Evolutionary conservation across 2,888 invertebrate species (phyloP).

Genomic region (Pemphredon lugubris): DNA sequence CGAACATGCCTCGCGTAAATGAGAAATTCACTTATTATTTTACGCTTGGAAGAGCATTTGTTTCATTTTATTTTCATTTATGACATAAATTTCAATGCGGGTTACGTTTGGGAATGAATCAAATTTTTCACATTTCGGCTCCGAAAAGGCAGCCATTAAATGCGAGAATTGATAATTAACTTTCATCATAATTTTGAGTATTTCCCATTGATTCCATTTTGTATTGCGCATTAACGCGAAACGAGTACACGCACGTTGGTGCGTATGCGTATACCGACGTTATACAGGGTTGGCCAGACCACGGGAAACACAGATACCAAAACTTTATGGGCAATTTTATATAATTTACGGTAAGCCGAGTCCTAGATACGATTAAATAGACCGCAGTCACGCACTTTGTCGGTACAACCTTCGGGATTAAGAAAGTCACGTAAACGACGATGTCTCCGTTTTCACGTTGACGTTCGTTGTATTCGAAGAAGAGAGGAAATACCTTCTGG

Average conservation of each 20-base stretch:
- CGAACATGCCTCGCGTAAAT: no score
- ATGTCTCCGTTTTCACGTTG: no score
- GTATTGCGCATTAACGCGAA: constrained; percentile 16
- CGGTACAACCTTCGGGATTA: constrained; percentile 24
- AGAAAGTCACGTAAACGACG: constrained; percentile 1
- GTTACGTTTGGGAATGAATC: not conserved
- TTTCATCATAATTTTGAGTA: not conserved
- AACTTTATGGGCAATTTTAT: constrained; percentile 63
- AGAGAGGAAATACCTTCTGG: no score
- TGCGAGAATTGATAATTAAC: constrained; percentile 4
- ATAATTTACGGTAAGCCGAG: constrained; percentile 55
- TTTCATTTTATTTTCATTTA: not conserved
- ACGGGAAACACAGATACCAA: constrained; percentile 53
- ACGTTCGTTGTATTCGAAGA: no score
- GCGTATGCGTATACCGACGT: constrained; percentile 5
- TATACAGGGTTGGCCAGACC: no score
- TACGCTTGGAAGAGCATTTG: constrained; percentile 8
- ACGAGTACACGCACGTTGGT: constrained; percentile 6
- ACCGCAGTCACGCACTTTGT: constrained; percentile 55
- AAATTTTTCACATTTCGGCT: not conserved
- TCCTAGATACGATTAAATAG: constrained; percentile 57
- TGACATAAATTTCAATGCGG: constrained; percentile 1
- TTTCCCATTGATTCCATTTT: constrained; percentile 8
- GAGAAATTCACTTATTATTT: constrained; percentile 4
- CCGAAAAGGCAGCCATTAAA: not conserved